phyloP scores from a whole-genome alignment of 2,797 vertebrate genomes.

The Dryobates pubescens region DNA sequence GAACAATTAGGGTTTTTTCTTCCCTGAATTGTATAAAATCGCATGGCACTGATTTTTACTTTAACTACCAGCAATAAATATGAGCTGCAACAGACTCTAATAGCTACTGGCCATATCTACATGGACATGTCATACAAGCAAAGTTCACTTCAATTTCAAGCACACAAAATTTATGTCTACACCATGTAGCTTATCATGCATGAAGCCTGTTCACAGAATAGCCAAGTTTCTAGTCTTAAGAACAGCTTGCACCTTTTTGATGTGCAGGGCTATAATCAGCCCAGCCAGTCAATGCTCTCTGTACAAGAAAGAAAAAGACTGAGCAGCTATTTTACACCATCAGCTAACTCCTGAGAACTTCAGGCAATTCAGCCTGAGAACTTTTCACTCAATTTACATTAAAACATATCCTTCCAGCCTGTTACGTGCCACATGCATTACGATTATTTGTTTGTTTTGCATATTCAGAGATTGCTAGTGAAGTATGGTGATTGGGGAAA shows the following conservation, averaged over 20 bases:
- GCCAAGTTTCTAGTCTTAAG: background rate
- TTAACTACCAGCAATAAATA: constrained; percentile 66
- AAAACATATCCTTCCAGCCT: background rate
- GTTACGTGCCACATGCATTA: background rate
- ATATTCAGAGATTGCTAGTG: background rate
- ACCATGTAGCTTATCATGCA: constrained; percentile 13
- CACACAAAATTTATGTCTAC: constrained; percentile 23
- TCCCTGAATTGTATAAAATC: constrained; percentile 56
- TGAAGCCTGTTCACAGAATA: background rate
- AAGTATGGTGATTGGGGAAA: background rate
- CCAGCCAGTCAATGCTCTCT: constrained; percentile 10
- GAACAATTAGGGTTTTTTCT: constrained; percentile 69
- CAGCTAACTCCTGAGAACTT: constrained; percentile 12
- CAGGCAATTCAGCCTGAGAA: background rate
- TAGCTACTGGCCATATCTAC: constrained; percentile 12
- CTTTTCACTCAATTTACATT: constrained; percentile 26
- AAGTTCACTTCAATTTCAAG: constrained; percentile 46
- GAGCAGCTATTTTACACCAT: background rate
- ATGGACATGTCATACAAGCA: constrained; percentile 27
- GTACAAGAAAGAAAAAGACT: constrained; percentile 12
- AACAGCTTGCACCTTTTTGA: constrained; percentile 39
- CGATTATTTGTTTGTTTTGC: constrained; percentile 16
- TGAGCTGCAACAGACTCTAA: constrained; percentile 52
- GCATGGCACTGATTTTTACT: constrained; percentile 55
- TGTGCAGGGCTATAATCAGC: background rate